A percentile compares a stretch with the other conserved stretches of the same genome.
Conservation (phyloP, 2,888 invertebrate species). For the Drosophila suboccidentalis region DNA sequence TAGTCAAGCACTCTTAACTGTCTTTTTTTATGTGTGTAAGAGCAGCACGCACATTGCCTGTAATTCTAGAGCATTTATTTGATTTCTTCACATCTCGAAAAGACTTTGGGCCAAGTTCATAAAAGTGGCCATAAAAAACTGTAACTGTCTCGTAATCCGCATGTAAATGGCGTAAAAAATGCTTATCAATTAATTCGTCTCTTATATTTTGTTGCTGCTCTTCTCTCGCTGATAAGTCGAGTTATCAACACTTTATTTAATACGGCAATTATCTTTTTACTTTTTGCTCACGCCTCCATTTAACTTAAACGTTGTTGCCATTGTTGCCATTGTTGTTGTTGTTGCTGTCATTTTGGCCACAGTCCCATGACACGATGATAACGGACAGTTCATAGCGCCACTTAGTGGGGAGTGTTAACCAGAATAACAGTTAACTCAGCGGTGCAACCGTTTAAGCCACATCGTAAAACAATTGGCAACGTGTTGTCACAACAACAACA, state of each 20-base stretch:
- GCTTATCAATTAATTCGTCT: conserved; percentile 5
- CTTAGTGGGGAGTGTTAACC: background rate
- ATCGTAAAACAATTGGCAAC: conserved; percentile 51
- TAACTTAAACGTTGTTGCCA: background rate
- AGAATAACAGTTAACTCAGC: conserved; percentile 33
- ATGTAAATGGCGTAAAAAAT: conserved; percentile 46
- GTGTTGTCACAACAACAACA: conserved; percentile 24
- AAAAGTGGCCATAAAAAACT: conserved; percentile 11
- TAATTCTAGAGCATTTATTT: background rate
- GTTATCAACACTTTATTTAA: conserved; percentile 65
- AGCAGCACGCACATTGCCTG: background rate
- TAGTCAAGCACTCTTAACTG: background rate
- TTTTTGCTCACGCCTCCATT: conserved; percentile 21
- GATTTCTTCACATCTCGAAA: background rate
- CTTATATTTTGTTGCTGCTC: background rate
- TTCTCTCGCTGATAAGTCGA: conserved; percentile 35
- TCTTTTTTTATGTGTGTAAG: background rate
- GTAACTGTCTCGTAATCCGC: conserved; percentile 35
- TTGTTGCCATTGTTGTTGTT: background rate
- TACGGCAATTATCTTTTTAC: conserved; percentile 69
- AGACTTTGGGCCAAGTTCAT: conserved; percentile 3
- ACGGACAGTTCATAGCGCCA: conserved; percentile 30
- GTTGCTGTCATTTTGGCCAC: conserved; percentile 1
- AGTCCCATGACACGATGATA: conserved; percentile 55
- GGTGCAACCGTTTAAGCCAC: conserved; percentile 27